Evolutionary conservation across 2,797 vertebrate species (phyloP).

Genomic region (Periparus ater): DNA sequence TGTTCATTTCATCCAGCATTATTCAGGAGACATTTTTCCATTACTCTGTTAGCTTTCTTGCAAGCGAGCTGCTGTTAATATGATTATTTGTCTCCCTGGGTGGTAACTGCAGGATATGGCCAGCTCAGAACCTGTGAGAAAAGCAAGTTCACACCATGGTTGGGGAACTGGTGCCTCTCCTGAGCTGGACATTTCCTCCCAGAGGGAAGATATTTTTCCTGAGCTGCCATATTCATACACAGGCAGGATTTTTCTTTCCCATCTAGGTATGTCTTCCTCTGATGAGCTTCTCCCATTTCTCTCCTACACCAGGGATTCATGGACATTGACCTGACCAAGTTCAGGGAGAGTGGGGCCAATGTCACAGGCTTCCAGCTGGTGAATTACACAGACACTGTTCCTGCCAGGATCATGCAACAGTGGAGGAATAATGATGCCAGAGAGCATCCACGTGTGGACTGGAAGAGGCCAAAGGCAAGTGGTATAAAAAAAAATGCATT

Average conservation of each 20-base stretch:
- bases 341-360: constrained; percentile 94
- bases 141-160: not conserved
- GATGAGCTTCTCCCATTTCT: not conserved
- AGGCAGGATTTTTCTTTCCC: not conserved
- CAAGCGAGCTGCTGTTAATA: not conserved
- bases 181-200: not conserved
- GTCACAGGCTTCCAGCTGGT: constrained; percentile 97
- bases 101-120: not conserved
- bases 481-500: not conserved
- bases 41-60: not conserved
- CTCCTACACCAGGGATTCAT: constrained; percentile 88
- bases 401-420: constrained; percentile 90
- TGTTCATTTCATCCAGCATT: not conserved
- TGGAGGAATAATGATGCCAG: constrained; percentile 94
- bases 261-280: not conserved
- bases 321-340: constrained; percentile 94
- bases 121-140: not conserved
- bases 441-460: constrained; percentile 89
- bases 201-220: not conserved
- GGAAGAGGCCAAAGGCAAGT: constrained; percentile 90
- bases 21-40: not conserved
- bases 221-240: not conserved
- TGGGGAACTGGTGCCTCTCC: not conserved
- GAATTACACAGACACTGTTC: constrained; percentile 88
- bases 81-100: not conserved